phyloP scores from a whole-genome alignment of 2,888 invertebrate species.

The Anthophora plumipes region DNA sequence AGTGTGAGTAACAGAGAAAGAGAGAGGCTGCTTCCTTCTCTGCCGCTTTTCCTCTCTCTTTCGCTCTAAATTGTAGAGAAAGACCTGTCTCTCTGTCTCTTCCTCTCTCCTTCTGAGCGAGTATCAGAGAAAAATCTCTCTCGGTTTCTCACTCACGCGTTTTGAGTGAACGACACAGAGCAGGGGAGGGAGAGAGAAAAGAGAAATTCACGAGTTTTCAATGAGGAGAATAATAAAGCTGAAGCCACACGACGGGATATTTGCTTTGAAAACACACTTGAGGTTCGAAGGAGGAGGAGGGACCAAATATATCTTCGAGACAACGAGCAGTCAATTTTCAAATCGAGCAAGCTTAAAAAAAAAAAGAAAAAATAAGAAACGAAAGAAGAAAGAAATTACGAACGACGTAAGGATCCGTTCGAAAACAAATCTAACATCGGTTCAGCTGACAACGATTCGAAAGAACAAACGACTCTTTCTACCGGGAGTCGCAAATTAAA shows the following conservation, averaged over 20 bases:
- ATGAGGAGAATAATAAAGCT: not conserved
- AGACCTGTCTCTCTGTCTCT: too few species aligned
- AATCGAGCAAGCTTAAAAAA: not conserved
- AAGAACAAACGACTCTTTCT: slow-evolving; percentile 26
- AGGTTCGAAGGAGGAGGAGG: not conserved
- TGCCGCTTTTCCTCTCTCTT: too few species aligned
- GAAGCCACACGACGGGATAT: not conserved
- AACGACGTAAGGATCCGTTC: not conserved
- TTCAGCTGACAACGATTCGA: not conserved
- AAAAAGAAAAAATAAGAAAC: too few species aligned
- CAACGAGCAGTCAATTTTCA: not conserved
- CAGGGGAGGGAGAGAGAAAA: too few species aligned
- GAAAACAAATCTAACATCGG: slow-evolving; percentile 13
- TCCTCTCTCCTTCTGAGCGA: too few species aligned
- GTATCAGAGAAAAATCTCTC: too few species aligned
- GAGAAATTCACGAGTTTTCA: not conserved
- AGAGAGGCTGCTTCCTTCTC: too few species aligned
- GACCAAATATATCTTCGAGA: not conserved
- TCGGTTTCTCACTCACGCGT: too few species aligned
- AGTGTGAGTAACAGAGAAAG: too few species aligned
- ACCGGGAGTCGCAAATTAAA: slow-evolving; percentile 35
- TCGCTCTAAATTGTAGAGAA: too few species aligned
- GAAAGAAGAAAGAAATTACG: not conserved
- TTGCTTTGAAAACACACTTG: slow-evolving; percentile 1
- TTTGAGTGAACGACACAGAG: too few species aligned